These are phyloP conservation scores for Drosophila bunnanda DNA, from an alignment of 2,888 invertebrate species.

Conservation along the genomic window DNA sequence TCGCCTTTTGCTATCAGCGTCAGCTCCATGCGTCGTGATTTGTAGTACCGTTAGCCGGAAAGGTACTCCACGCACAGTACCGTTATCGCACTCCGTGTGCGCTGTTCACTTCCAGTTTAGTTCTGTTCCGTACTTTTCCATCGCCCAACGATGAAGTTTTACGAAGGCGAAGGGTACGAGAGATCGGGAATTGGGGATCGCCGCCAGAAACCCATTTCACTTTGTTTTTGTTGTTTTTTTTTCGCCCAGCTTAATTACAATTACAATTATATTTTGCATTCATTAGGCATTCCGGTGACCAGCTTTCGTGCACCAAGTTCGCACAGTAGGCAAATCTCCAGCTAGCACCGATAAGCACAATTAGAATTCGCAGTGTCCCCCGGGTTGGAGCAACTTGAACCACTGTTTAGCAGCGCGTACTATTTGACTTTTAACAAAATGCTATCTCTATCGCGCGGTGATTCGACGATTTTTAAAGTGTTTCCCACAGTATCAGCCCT, in stretches of 20 bases:
- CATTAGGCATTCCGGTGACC: slow-evolving; percentile 59
- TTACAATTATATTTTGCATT: slow-evolving; percentile 49
- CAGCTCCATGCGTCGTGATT: slow-evolving; percentile 66
- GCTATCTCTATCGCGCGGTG: slow-evolving; percentile 24
- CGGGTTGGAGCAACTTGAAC: not conserved
- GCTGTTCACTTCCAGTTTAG: slow-evolving; percentile 39
- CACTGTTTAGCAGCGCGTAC: slow-evolving; percentile 27
- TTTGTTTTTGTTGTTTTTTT: slow-evolving; percentile 11
- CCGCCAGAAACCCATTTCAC: slow-evolving; percentile 13
- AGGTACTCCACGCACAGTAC: slow-evolving; percentile 66
- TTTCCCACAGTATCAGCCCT: slow-evolving; percentile 60
- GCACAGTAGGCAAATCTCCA: slow-evolving; percentile 10
- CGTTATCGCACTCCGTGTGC: slow-evolving; percentile 53
- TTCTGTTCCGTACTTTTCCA: slow-evolving; percentile 40
- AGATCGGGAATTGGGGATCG: not conserved
- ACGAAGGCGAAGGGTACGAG: slow-evolving; percentile 29
- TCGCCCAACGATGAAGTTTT: slow-evolving; percentile 35
- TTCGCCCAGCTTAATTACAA: slow-evolving; percentile 30
- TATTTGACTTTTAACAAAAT: slow-evolving; percentile 30
- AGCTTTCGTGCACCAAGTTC: slow-evolving; percentile 32
- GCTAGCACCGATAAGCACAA: not conserved
- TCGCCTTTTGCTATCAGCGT: slow-evolving; percentile 52
- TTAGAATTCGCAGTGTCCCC: not conserved
- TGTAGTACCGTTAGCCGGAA: slow-evolving; percentile 52
- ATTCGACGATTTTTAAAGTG: slow-evolving; percentile 34